Evolutionary conservation across 2,888 invertebrate species (phyloP).

Genomic region (Strigamia transsilvanica): DNA sequence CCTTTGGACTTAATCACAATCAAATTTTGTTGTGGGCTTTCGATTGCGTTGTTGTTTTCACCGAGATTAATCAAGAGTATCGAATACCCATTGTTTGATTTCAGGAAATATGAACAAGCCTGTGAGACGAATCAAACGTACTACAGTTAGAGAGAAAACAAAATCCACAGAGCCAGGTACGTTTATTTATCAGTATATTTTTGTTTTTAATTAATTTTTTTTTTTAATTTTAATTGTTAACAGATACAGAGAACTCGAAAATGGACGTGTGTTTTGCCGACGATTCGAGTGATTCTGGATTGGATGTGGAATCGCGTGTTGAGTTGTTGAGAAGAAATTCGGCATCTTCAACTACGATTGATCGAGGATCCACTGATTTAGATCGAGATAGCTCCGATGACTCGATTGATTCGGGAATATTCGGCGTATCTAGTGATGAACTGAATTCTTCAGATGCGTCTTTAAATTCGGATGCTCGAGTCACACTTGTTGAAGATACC

Average conservation of each 20-base stretch:
- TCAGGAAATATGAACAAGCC: constrained; percentile 12
- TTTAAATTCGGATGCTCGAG: constrained; percentile 3
- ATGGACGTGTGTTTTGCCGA: constrained; percentile 65
- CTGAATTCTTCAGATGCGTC: neutral
- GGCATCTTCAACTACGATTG: constrained; percentile 17
- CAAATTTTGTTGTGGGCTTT: neutral
- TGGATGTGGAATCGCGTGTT: constrained; percentile 74
- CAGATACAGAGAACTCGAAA: constrained; percentile 5
- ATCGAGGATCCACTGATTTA: constrained; percentile 52
- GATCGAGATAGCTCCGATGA: constrained; percentile 55
- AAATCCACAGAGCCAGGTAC: neutral
- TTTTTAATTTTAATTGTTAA: neutral
- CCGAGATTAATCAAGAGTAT: neutral
- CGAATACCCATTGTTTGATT: neutral
- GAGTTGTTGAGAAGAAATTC: constrained; percentile 21
- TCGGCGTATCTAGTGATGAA: constrained; percentile 43
- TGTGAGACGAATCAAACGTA: constrained; percentile 1
- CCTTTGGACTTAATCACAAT: neutral
- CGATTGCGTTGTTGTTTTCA: neutral
- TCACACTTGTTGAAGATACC: neutral
- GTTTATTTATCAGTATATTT: neutral
- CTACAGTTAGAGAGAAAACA: neutral
- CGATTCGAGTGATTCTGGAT: constrained; percentile 88
- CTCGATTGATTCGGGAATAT: constrained; percentile 55
- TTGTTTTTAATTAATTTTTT: neutral